Evolutionary conservation across 2,113 vertebrate species (phyloP), one percentile per base, ranked within the genome.

Genomic region (Vireo altiloquus): DNA sequence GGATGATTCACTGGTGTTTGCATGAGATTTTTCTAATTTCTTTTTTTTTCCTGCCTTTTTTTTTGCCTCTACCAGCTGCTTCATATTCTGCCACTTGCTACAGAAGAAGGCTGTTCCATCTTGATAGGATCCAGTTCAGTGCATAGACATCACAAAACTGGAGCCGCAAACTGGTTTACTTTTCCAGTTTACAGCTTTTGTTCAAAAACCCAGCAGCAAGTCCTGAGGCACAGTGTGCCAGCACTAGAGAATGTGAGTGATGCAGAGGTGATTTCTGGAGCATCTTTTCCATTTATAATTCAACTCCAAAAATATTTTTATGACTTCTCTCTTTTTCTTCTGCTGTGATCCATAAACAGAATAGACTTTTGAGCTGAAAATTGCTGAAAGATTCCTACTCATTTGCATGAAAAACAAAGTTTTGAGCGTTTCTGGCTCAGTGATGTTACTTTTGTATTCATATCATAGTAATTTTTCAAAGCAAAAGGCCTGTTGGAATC

Each of bases 1-100:
- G 59, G 86, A 93, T 82, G 94, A 90, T 89, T 95, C 78, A 70
- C 75, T 35, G 53, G 46, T 92, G 92, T 93, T 89, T 94, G 85
- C 50, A 87, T 88, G 75, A 82, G 33, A 25, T 50, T 91, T 83
- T 86, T 95, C 50, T 92, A 85, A 85, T 78, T 90, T 90, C 19
- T 53, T 84, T 35, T 72, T 40, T 22, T 71, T 85, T 75, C 69
- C 9, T 7, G 16, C 11, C 4, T 60, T n/a, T 59, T 56, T 49
- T 72, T 46, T 13, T 37, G 2, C 22, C 22, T 19, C 57, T 82
- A 93, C 88, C 95, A 96, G 90, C 94, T 96, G 90, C 89, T 97
- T 96, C 80, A 53, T 92, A 88, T 95, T 95, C 94, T 95, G 75
- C 54, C 49, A 65, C 65, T 95, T 92, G 77, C 64, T 93, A 88